Percentiles rank a stretch among this genome's conserved stretches.
Conservation (phyloP, 1,140 invertebrate species). For the Drosophila subpulchrella region DNA sequence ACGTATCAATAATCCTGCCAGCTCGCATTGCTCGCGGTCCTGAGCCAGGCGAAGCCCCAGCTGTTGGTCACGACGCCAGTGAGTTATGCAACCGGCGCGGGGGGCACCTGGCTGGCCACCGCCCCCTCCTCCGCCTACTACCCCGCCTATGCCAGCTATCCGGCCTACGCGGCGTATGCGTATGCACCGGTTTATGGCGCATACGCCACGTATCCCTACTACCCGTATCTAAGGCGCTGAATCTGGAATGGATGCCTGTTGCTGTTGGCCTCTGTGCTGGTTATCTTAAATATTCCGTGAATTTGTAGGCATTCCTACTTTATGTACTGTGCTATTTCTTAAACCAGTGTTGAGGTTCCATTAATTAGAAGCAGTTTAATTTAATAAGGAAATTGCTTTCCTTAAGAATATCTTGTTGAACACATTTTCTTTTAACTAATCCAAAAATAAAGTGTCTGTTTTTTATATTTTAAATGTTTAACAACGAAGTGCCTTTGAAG, state of each 20-base stretch:
- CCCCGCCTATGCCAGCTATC: slow-evolving; percentile 63
- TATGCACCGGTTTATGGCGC: slow-evolving; percentile 67
- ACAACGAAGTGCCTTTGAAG: no score
- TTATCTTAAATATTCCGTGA: slow-evolving; percentile 24
- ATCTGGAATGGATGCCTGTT: neutral
- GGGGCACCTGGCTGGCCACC: slow-evolving; percentile 42
- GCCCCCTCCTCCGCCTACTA: slow-evolving; percentile 32
- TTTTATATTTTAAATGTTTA: no score
- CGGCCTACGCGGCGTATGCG: slow-evolving; percentile 72
- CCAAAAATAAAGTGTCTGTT: no score
- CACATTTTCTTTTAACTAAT: no score
- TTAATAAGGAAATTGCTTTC: neutral
- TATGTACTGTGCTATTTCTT: no score
- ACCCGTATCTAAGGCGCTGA: slow-evolving; percentile 69
- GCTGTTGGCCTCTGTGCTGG: neutral
- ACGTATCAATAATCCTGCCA: slow-evolving; percentile 40
- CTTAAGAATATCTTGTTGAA: neutral
- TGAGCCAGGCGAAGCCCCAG: slow-evolving; percentile 63
- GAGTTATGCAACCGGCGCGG: slow-evolving; percentile 56
- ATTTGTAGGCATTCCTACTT: neutral
- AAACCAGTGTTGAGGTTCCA: neutral
- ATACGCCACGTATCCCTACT: slow-evolving; percentile 75
- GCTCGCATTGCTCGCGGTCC: slow-evolving; percentile 50
- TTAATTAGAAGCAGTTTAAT: neutral
- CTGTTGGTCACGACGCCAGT: slow-evolving; percentile 62